Percentiles rank a stretch among this genome's conserved stretches.
phyloP scores from a whole-genome alignment of 2,113 vertebrate genomes.

The Canis aureus region DNA sequence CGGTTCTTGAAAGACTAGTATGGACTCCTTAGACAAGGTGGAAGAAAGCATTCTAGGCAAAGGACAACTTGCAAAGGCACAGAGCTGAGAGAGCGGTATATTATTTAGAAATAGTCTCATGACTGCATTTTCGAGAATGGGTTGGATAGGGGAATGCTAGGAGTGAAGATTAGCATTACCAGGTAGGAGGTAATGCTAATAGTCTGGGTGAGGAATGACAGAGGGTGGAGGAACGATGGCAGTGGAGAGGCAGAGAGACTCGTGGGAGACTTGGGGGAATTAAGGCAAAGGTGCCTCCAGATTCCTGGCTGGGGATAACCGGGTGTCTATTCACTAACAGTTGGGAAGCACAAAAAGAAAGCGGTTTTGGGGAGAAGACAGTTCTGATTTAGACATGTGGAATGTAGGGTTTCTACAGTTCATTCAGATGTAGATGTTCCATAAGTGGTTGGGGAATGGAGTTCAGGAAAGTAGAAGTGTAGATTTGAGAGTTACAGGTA shows the following conservation, averaged over 20 bases:
- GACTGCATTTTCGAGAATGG: neutral
- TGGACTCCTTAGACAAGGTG: neutral
- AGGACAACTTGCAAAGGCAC: neutral
- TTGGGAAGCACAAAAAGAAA: slow-evolving; percentile 39
- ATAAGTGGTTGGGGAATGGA: neutral
- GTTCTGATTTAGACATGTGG: neutral
- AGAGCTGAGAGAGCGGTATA: neutral
- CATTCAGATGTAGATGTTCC: neutral
- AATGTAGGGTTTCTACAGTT: slow-evolving; percentile 15
- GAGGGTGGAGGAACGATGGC: neutral
- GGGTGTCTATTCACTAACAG: neutral
- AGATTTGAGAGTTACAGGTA: neutral
- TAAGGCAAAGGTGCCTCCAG: neutral
- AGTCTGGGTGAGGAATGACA: neutral
- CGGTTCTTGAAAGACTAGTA: neutral
- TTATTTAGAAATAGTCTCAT: slow-evolving; percentile 7
- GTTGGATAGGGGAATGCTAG: neutral
- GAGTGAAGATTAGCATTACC: neutral
- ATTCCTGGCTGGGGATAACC: neutral
- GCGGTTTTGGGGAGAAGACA: neutral
- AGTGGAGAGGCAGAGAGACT: neutral
- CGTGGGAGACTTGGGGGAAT: neutral
- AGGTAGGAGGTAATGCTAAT: neutral
- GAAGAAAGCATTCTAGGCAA: neutral
- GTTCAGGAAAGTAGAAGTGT: neutral